A percentile compares a stretch with the other conserved stretches of the same genome.
Evolutionary conservation across 2,797 vertebrate genomes (phyloP).

Genomic region (Eutrigla gurnardus): DNA sequence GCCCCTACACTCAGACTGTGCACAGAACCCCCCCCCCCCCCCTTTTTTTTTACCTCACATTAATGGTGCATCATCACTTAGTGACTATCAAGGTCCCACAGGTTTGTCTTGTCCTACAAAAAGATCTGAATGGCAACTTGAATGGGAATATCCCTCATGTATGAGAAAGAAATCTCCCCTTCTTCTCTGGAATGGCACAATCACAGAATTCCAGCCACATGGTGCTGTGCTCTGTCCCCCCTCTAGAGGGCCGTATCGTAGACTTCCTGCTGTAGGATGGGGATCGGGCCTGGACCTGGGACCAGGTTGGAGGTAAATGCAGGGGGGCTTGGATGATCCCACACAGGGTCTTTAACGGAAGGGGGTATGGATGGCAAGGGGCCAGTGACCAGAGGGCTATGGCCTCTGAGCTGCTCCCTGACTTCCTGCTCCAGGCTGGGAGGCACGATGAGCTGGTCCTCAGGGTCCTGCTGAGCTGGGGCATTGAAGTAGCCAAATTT

Average conservation of each 20-base stretch:
- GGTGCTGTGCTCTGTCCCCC: constrained; percentile 37
- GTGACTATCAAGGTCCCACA: constrained; percentile 55
- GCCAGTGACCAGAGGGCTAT: constrained; percentile 77
- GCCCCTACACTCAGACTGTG: constrained; percentile 21
- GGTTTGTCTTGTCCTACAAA: constrained; percentile 50
- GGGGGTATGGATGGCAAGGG: constrained; percentile 72
- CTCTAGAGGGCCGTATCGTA: constrained; percentile 95
- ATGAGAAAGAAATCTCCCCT: constrained; percentile 54
- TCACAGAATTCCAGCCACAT: constrained; percentile 50
- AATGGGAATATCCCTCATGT: constrained; percentile 63
- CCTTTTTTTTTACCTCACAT: constrained; percentile 23
- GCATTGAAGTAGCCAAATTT: constrained; percentile 98
- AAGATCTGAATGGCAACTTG: constrained; percentile 69
- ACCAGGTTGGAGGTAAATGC: constrained; percentile 67
- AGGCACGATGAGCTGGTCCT: constrained; percentile 95
- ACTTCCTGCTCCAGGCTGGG: constrained; percentile 95
- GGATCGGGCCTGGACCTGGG: constrained; percentile 61
- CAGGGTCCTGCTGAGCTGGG: constrained; percentile 94
- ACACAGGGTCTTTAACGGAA: constrained; percentile 78
- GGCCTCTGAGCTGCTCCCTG: constrained; percentile 91
- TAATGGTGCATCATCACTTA: constrained; percentile 39
- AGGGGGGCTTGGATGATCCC: constrained; percentile 82
- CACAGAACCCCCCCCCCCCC: not conserved
- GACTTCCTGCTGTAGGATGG: constrained; percentile 87
- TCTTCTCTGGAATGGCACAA: constrained; percentile 66